Evolutionary conservation across 2,888 invertebrate genomes (phyloP).

Genomic region (Amblyjoppa proteus): DNA sequence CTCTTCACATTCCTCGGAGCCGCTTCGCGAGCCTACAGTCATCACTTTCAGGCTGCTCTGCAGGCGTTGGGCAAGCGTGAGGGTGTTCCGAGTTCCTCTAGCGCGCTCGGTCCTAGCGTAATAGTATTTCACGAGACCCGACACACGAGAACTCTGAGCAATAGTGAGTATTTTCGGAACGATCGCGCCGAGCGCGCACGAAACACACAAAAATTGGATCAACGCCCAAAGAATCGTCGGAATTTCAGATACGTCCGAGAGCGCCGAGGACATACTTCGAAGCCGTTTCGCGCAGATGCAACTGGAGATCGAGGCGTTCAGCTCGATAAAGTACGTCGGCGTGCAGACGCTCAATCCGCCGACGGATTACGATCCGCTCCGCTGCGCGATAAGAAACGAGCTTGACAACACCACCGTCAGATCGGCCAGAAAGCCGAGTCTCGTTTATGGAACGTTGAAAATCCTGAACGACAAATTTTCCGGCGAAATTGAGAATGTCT

Average conservation of each 20-base stretch:
- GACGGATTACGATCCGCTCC: conserved; percentile 88
- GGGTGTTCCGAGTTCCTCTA: conserved; percentile 84
- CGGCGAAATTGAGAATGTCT: conserved; percentile 88
- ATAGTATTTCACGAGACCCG: conserved; percentile 93
- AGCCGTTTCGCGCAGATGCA: conserved; percentile 88
- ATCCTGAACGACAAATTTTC: conserved; percentile 92
- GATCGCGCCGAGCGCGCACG: background rate
- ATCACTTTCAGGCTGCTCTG: conserved; percentile 89
- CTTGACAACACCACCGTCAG: conserved; percentile 90
- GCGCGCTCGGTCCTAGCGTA: conserved; percentile 90
- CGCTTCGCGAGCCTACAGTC: conserved; percentile 91
- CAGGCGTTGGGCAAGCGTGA: conserved; percentile 82
- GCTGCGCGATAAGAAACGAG: conserved; percentile 87
- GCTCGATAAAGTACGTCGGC: conserved; percentile 90
- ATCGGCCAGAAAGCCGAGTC: conserved; percentile 89
- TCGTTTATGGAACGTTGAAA: conserved; percentile 90
- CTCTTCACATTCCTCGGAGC: conserved; percentile 92
- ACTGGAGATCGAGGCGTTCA: conserved; percentile 90
- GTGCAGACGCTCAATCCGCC: conserved; percentile 86
- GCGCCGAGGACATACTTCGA: conserved; percentile 88
- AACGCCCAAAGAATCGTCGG: conserved; percentile 30
- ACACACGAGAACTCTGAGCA: conserved; percentile 89
- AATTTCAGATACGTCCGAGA: conserved; percentile 86
- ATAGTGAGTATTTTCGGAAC: conserved; percentile 83
- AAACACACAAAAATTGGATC: conserved; percentile 3